Evolutionary conservation across 2,113 vertebrate genomes (phyloP).

Genomic region (Nymphicus hollandicus): DNA sequence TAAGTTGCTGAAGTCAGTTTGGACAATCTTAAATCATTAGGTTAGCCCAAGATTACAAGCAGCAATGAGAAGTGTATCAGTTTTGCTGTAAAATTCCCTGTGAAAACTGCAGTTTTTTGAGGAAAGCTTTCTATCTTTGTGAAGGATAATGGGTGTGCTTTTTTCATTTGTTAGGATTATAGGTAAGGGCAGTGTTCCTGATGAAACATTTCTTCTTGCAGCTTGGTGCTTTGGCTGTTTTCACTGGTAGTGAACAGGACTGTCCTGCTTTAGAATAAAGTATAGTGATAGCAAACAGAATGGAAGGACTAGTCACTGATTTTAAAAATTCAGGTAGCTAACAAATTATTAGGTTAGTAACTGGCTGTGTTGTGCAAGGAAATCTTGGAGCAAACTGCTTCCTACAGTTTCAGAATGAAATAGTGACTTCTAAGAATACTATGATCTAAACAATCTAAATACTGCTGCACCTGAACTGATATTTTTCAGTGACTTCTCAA

Average conservation of each 20-base stretch:
- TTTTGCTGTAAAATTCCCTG: neutral
- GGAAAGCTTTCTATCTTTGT: neutral
- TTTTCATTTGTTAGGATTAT: neutral
- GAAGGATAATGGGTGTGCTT: neutral
- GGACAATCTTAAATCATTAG: neutral
- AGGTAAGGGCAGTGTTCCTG: neutral
- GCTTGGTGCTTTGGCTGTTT: neutral
- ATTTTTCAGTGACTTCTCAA: neutral
- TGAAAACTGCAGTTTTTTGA: neutral
- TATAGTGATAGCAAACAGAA: neutral
- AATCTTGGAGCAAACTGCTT: neutral
- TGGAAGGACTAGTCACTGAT: neutral
- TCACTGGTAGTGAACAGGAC: neutral
- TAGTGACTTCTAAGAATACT: neutral
- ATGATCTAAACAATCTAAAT: neutral
- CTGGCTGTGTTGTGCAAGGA: neutral
- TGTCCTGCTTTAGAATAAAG: neutral
- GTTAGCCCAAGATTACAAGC: neutral
- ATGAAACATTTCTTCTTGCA: neutral
- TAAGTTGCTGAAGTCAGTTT: neutral
- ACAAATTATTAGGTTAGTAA: neutral
- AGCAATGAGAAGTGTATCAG: neutral
- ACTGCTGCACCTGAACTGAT: neutral
- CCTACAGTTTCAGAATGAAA: neutral
- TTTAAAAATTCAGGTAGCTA: neutral